Percentiles rank a stretch among this genome's conserved stretches.
Evolutionary conservation across 1,140 invertebrate species (phyloP).

Genomic region (Telenomus remus): DNA sequence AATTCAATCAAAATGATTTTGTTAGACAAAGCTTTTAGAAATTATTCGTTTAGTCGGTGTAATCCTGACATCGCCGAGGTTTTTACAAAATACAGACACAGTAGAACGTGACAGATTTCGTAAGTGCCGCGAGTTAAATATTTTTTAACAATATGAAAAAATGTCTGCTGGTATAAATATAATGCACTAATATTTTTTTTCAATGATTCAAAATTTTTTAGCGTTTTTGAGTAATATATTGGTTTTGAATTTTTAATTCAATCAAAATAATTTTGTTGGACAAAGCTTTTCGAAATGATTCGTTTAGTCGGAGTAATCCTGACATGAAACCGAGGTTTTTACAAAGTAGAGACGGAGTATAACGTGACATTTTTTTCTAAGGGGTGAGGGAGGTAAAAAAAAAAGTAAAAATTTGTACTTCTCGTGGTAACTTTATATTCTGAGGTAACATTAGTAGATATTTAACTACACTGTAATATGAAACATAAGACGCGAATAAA

Average conservation of each 20-base stretch:
- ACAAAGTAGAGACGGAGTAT: too few relatives aligned
- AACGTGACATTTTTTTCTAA: too few relatives aligned
- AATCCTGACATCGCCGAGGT: neutral
- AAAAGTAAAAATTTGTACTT: conserved; percentile 2
- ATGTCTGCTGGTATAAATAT: too few relatives aligned
- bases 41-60: conserved; percentile 21
- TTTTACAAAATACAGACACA: neutral
- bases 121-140: too few relatives aligned
- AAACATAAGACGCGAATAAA: conserved; percentile 17
- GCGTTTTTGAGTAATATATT: too few relatives aligned
- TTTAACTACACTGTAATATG: conserved; percentile 14
- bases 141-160: too few relatives aligned
- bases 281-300: conserved; percentile 29
- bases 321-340: neutral
- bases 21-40: conserved; percentile 31
- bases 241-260: conserved; percentile 46
- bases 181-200: too few relatives aligned
- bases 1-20: conserved; percentile 36
- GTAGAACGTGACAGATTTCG: conserved; percentile 4
- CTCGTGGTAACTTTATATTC: conserved; percentile 16
- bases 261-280: conserved; percentile 33
- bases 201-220: too few relatives aligned
- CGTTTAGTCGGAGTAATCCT: conserved; percentile 16
- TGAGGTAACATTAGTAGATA: conserved; percentile 18
- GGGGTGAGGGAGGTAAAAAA: too few relatives aligned